These are phyloP conservation scores for Rhinoderma darwinii DNA, from an alignment of 2,113 vertebrate genomes.

Conservation along the genomic window DNA sequence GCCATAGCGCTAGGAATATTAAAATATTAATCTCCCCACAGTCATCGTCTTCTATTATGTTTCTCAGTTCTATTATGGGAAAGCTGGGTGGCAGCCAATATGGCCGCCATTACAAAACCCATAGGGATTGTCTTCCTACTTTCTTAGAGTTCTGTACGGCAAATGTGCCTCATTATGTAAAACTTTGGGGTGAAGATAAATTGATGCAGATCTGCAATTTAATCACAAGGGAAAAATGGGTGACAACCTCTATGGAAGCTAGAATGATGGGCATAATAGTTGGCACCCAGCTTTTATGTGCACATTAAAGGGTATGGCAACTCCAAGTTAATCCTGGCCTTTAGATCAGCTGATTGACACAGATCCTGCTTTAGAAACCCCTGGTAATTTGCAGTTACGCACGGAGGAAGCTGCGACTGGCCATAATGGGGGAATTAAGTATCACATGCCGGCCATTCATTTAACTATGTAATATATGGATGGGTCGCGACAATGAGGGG, in stretches of 20 bases:
- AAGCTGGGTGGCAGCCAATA: too few species aligned
- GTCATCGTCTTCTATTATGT: too few species aligned
- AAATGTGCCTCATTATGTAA: too few species aligned
- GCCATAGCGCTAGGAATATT: too few species aligned
- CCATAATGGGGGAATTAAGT: background rate
- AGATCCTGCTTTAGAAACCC: background rate
- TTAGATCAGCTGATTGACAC: background rate
- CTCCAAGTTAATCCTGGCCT: background rate
- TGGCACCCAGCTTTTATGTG: background rate
- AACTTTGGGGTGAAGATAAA: background rate
- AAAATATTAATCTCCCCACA: too few species aligned
- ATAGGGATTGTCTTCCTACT: too few species aligned
- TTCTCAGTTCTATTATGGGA: too few species aligned
- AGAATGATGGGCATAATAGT: background rate
- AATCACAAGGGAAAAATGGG: background rate
- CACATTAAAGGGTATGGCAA: background rate
- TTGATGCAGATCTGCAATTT: background rate
- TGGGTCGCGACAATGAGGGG: too few species aligned
- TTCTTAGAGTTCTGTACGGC: too few species aligned
- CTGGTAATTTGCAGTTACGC: background rate
- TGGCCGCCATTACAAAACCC: too few species aligned
- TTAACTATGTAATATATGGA: too few species aligned
- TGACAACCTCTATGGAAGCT: background rate
- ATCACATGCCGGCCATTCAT: too few species aligned
- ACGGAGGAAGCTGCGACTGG: background rate